Base-by-base conservation (phyloP, 2,888 invertebrate species). In the Aphodius granarius region DNA sequence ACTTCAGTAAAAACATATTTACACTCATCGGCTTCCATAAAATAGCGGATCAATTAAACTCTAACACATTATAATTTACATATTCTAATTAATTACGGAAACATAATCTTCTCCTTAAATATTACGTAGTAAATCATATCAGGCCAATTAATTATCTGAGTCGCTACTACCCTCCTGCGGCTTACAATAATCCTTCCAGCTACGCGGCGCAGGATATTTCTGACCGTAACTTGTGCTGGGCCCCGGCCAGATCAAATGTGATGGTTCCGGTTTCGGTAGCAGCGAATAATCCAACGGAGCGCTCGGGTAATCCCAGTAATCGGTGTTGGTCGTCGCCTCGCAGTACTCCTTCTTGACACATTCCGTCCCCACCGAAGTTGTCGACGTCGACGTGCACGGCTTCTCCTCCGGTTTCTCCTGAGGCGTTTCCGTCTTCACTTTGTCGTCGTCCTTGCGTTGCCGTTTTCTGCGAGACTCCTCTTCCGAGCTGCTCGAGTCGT, bases 341-440 rank as follows among this genome's bases (percentile, higher is more conserved):
- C 68, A 68, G 6, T 68, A 68, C 22, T 68, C 68, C 21, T 68
- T 68, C 20, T 68, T 78, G 6, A 78, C 68, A 13, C 43, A 43
- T 16, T 76, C 75, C 15, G 66, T 65, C 63, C 66, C 72, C 13
- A 43, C 43, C 16, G 75, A 68, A 20, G 73, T 23, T 19, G 63
- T 19, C 0, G 66, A 18, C 3, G 43, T 21, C 18, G 64, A 17
- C n/a, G 18, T 62, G 5, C 63, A 19, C 13, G 63, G 18, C 21
- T 43, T 73, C 62, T 73, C 75, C 5, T 23, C 62, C 66, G 74
- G 77, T 17, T 65, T 77, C 20, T 65, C 22, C 18, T 77, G 68
- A 63, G 68, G 72, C 23, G 64, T 22, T 73, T 74, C 73, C 18
- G 76, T 16, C 75, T 77, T 74, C 9, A 74, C 73, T 65, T 72